Conservation (phyloP, 2,113 vertebrate genomes). For the Nothocercus nigrocapillus region DNA sequence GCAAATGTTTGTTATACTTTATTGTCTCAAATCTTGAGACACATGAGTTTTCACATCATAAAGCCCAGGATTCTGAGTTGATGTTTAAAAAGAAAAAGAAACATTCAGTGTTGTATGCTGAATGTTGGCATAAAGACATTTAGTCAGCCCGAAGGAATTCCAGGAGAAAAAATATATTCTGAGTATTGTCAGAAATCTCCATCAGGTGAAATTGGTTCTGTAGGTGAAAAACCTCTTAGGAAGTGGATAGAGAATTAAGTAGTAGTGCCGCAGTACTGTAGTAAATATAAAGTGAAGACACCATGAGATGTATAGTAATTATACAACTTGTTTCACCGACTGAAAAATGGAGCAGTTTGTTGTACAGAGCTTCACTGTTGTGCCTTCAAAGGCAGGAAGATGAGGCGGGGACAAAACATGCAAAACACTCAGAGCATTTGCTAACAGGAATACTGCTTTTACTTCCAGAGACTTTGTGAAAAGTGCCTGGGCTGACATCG, state of each 20-base stretch:
- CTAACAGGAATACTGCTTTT: constrained; percentile 8
- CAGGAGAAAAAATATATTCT: background rate
- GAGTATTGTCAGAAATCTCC: background rate
- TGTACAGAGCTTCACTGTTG: background rate
- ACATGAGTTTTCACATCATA: background rate
- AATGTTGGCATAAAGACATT: background rate
- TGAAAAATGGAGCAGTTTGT: background rate
- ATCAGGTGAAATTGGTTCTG: background rate
- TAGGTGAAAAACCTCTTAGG: background rate
- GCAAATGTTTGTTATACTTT: background rate
- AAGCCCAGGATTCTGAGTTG: background rate
- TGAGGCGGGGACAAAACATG: background rate
- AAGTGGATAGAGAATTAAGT: background rate
- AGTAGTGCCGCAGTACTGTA: background rate
- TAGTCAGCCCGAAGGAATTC: background rate
- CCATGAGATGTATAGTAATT: background rate
- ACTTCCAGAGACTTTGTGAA: constrained; percentile 90
- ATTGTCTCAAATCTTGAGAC: background rate
- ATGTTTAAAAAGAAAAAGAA: background rate
- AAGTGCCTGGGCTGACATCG: constrained; percentile 93
- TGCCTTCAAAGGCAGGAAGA: background rate
- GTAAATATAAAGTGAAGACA: background rate
- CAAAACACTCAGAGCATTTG: background rate
- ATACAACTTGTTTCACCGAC: background rate
- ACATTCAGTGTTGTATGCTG: background rate